Conservation (phyloP, 2,113 vertebrate genomes). For the Ochotona princeps region DNA sequence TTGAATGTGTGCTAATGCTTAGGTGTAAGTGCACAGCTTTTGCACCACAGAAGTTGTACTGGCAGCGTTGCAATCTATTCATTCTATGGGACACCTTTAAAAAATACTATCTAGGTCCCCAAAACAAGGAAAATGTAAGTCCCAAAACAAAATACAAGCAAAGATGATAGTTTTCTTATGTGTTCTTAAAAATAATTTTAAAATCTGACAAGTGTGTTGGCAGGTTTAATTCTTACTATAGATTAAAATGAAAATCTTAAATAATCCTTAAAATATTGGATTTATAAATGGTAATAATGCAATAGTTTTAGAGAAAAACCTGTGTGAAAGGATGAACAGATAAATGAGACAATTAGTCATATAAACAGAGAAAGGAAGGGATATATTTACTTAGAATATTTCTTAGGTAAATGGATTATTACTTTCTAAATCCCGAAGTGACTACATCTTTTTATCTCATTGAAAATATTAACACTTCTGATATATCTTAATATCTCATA, state of each 20-base stretch:
- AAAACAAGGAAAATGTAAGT: neutral
- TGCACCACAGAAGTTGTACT: neutral
- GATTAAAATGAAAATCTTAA: neutral
- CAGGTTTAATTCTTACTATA: neutral
- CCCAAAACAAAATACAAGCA: neutral
- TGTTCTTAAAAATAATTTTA: neutral
- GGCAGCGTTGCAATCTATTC: neutral
- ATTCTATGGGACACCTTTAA: neutral
- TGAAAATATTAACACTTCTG: constrained; percentile 40
- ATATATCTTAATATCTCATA: neutral
- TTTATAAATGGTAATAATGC: neutral
- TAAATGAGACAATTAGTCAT: neutral
- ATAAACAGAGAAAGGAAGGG: neutral
- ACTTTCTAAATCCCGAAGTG: neutral
- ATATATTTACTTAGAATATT: constrained; percentile 41
- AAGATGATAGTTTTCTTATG: neutral
- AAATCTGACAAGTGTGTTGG: neutral
- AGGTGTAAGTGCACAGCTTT: neutral
- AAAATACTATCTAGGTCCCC: neutral
- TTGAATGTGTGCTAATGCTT: constrained; percentile 22
- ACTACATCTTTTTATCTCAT: neutral
- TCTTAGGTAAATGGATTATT: constrained; percentile 41
- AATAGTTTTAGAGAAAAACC: neutral
- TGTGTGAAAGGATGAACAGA: neutral
- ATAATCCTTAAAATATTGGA: neutral